Evolutionary conservation across 2,797 vertebrate species (phyloP).

Genomic region (Passerculus sandwichensis): DNA sequence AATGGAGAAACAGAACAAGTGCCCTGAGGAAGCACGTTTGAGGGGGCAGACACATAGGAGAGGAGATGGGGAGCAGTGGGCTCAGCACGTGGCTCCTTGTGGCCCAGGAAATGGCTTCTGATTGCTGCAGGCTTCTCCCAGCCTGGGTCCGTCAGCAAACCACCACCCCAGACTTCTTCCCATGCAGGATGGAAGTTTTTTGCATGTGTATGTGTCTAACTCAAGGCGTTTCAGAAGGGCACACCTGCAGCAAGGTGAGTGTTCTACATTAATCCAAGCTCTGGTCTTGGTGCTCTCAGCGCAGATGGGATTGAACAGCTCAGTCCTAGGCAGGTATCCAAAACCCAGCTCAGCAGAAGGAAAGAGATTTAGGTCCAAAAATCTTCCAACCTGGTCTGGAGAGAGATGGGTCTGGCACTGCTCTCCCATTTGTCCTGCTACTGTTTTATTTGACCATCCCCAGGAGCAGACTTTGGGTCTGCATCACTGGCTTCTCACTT

Average conservation of each 20-base stretch:
- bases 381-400: rapidly evolving
- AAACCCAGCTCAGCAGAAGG: neutral
- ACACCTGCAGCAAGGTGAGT: neutral
- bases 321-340: neutral
- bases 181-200: neutral
- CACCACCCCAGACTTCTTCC: neutral
- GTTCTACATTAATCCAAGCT: neutral
- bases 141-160: neutral
- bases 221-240: neutral
- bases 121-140: neutral
- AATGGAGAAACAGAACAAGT: neutral
- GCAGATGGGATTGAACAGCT: neutral
- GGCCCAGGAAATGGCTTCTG: neutral
- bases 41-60: neutral
- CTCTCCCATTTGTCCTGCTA: neutral
- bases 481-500: neutral
- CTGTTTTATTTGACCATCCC: neutral
- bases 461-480: neutral
- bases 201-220: neutral
- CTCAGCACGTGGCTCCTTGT: neutral
- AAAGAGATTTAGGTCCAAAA: neutral
- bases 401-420: neutral
- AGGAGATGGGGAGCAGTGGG: neutral
- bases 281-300: neutral
- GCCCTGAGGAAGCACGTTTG: neutral